Evolutionary conservation across 2,888 invertebrate species (phyloP).

Genomic region (Dioctria rufipes): DNA sequence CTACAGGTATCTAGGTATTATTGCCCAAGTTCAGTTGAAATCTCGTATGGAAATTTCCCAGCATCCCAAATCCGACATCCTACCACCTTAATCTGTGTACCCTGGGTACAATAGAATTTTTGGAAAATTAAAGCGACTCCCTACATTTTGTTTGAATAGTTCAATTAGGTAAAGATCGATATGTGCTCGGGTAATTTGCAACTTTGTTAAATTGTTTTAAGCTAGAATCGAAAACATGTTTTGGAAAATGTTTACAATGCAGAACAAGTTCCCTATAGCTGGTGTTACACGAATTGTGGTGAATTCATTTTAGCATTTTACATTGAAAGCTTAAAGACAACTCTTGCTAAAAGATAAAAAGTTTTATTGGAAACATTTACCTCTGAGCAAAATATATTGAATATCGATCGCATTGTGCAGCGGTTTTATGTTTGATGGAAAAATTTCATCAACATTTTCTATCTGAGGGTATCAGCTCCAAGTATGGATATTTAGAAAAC

Average conservation of each 20-base stretch:
- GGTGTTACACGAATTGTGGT: background rate
- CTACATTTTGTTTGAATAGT: background rate
- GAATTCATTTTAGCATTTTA: too few relatives aligned
- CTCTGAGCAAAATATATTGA: too few relatives aligned
- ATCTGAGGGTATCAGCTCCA: too few relatives aligned
- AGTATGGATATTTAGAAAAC: too few relatives aligned
- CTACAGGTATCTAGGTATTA: background rate
- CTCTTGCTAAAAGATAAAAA: too few relatives aligned
- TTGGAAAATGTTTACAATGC: slow-evolving; percentile 17
- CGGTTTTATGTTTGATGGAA: too few relatives aligned
- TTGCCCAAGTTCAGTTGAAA: background rate
- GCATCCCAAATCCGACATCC: background rate
- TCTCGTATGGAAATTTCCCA: background rate
- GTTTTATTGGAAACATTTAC: too few relatives aligned
- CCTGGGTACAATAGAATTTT: background rate
- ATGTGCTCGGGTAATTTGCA: slow-evolving; percentile 19
- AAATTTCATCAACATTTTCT: too few relatives aligned
- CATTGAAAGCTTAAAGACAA: too few relatives aligned
- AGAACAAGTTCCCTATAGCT: slow-evolving; percentile 1
- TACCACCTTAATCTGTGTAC: background rate
- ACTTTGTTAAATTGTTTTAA: slow-evolving; percentile 31
- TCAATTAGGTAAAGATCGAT: slow-evolving; percentile 24
- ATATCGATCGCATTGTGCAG: too few relatives aligned
- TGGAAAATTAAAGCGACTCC: background rate
- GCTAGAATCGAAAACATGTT: slow-evolving; percentile 38